A percentile compares a stretch with the other conserved stretches of the same genome.
Evolutionary conservation across 2,113 vertebrate genomes (phyloP).

Genomic region (Scortum barcoo): DNA sequence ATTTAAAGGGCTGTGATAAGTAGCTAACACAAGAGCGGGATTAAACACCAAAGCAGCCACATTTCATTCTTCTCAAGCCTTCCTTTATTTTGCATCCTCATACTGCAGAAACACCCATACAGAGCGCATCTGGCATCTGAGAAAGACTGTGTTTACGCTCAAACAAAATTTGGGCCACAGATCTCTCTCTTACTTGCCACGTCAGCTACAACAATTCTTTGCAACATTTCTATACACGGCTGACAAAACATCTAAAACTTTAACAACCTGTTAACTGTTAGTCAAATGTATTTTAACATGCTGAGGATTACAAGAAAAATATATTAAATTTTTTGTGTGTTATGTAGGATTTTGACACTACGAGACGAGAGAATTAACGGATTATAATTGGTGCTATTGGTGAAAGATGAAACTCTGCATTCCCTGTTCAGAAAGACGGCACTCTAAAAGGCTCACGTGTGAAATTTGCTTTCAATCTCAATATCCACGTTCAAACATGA

Average conservation of each 20-base stretch:
- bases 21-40: constrained; percentile 1
- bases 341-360: background rate
- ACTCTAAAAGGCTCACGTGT: background rate
- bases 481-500: no score
- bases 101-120: background rate
- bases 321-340: no score
- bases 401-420: background rate
- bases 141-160: constrained; percentile 21
- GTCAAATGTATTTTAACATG: background rate
- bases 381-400: no score
- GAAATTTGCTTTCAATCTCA: background rate
- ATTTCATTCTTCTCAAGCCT: constrained; percentile 6
- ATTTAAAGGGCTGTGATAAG: constrained; percentile 45
- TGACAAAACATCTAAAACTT: background rate
- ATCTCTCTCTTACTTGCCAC: constrained; percentile 5
- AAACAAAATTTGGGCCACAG: constrained; percentile 30
- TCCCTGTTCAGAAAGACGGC: background rate
- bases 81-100: background rate
- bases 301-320: background rate
- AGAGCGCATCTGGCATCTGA: background rate
- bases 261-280: background rate
- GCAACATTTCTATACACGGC: background rate
- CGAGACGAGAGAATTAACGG: no score
- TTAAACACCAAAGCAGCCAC: constrained; percentile 31
- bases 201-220: constrained; percentile 15